Evolutionary conservation across 2,888 invertebrate genomes (phyloP).

Genomic region (Acanthoscelides obtectus): DNA sequence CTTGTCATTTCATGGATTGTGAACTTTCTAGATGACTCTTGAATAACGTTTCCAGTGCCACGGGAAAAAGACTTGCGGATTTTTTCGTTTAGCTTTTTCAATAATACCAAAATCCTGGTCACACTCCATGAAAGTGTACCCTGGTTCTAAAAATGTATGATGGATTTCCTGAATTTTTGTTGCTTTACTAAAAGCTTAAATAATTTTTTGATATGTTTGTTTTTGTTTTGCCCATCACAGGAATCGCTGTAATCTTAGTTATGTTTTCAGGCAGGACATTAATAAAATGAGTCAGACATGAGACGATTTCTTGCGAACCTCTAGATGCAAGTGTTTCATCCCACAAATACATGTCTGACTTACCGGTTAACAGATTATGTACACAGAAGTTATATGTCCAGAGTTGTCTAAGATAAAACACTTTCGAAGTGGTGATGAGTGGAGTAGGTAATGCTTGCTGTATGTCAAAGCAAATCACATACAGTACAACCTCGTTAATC

Average conservation of each 20-base stretch:
- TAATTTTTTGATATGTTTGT: not conserved
- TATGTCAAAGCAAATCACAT: constrained; percentile 23
- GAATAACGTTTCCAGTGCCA: not conserved
- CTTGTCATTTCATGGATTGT: not conserved
- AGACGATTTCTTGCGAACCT: constrained; percentile 23
- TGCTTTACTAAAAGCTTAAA: not conserved
- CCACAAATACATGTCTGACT: constrained; percentile 24
- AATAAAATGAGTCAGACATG: constrained; percentile 17
- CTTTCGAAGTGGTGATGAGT: constrained; percentile 17
- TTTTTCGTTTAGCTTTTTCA: constrained; percentile 1
- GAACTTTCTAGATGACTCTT: not conserved
- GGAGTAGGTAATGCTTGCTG: constrained; percentile 25
- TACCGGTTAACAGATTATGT: constrained; percentile 16
- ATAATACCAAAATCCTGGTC: not conserved
- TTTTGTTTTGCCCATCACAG: not conserved
- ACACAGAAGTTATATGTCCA: constrained; percentile 27
- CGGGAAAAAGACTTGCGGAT: not conserved
- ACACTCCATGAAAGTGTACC: constrained; percentile 1
- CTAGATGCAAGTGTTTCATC: constrained; percentile 22
- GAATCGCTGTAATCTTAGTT: constrained; percentile 6
- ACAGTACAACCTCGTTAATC: too few relatives aligned
- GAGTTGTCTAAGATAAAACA: constrained; percentile 21
- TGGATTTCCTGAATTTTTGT: not conserved
- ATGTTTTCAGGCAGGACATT: not conserved
- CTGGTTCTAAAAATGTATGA: not conserved